These are phyloP conservation scores for Drosophila lacertosa DNA, from an alignment of 1,140 invertebrate species.

Conservation along the genomic window DNA sequence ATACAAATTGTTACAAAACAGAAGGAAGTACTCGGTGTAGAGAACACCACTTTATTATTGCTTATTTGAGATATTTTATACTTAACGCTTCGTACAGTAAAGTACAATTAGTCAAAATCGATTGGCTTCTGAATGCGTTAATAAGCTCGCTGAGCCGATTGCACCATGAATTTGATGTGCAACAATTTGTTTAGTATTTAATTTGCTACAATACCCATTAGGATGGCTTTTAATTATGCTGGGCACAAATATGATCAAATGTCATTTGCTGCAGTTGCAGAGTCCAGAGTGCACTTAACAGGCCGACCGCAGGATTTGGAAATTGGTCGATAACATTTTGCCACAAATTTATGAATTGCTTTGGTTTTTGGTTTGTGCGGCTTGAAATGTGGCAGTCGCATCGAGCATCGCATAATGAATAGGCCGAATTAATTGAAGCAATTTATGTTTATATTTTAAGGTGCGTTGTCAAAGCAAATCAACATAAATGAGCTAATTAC, in stretches of 20 bases:
- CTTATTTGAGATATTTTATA: too few relatives aligned
- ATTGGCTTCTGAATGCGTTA: too few relatives aligned
- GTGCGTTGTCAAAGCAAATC: conserved; percentile 73
- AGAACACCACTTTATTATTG: too few relatives aligned
- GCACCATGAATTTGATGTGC: background rate
- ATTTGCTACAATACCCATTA: conserved; percentile 15
- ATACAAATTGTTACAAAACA: too few relatives aligned
- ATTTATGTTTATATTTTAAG: conserved; percentile 61
- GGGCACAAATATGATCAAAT: conserved; percentile 30
- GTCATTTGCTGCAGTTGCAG: conserved; percentile 6
- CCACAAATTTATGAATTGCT: conserved; percentile 76
- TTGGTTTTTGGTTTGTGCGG: conserved; percentile 53
- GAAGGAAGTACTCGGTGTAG: too few relatives aligned
- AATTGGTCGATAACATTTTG: conserved; percentile 64
- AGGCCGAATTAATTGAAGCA: conserved; percentile 71
- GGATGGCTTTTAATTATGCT: conserved; percentile 38
- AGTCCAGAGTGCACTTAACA: conserved; percentile 53
- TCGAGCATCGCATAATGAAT: conserved; percentile 63
- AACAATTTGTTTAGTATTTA: conserved; percentile 12
- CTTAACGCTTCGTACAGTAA: too few relatives aligned
- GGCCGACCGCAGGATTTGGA: conserved; percentile 63
- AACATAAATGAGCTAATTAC: conserved; percentile 79
- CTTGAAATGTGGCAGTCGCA: background rate
- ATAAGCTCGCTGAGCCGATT: too few relatives aligned
- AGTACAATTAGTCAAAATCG: too few relatives aligned